These are phyloP conservation scores for Pelagia noctiluca DNA, from an alignment of 30 jellyfish, hydroid and myxozoan genomes.

Conservation along the genomic window DNA sequence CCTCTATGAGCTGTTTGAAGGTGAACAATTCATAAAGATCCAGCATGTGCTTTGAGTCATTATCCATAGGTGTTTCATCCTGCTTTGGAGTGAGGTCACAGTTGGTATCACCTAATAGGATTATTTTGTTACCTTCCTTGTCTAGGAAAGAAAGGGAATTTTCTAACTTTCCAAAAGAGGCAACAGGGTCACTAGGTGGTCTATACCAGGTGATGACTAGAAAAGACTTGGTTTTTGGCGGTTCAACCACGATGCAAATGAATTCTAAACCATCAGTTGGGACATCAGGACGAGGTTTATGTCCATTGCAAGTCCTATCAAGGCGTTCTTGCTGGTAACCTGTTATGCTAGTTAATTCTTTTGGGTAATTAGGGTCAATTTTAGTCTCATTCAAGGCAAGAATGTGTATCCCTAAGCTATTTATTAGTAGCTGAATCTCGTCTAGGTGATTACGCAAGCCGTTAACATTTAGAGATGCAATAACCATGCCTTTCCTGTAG, in stretches of 20 bases:
- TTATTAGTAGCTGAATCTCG: no score
- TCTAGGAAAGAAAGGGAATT: constrained; percentile 6
- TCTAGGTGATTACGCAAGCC: no score
- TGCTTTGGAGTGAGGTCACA: constrained; percentile 31
- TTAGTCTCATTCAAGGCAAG: constrained; percentile 42
- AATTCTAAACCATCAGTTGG: constrained; percentile 32
- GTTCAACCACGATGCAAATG: constrained; percentile 53
- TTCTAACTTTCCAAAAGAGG: constrained; percentile 24
- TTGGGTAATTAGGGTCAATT: neutral
- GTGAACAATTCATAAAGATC: constrained; percentile 22
- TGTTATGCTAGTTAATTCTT: constrained; percentile 32
- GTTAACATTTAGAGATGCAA: no score
- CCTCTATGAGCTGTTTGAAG: constrained; percentile 36
- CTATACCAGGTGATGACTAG: constrained; percentile 55
- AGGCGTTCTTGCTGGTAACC: constrained; percentile 58
- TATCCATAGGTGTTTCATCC: constrained; percentile 43
- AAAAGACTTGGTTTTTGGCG: constrained; percentile 41
- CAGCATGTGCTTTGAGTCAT: constrained; percentile 13
- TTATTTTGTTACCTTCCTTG: constrained; percentile 34
- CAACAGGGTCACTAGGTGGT: constrained; percentile 62
- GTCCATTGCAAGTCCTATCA: constrained; percentile 28
- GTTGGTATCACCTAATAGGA: constrained; percentile 49
- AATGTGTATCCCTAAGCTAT: constrained; percentile 6
- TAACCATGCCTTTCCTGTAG: no score
- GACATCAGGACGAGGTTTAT: constrained; percentile 38